Base-by-base conservation (phyloP, 1,140 invertebrate species). In the Cardiocondyla obscurior region DNA sequence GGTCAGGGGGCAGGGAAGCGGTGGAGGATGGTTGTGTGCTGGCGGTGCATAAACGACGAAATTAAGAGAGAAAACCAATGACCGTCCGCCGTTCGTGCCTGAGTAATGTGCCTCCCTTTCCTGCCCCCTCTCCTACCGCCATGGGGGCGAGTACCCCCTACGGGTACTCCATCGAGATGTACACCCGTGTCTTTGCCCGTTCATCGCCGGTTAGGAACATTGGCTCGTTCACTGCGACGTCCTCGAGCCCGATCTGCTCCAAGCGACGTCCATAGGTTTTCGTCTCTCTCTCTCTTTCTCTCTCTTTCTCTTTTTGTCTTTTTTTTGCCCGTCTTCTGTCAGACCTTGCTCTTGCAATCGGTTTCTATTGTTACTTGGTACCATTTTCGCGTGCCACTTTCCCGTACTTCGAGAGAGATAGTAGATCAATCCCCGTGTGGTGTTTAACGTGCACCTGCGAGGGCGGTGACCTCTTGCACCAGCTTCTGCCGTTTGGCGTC, bases 401-500 rank as follows among this genome's bases (percentile, higher is more conserved):
- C 44, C 22, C 22, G 44, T 65, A n/a, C 33, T 67, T 12, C 16
- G 12, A 28, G 12, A 42, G 49, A 69, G 33, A 42, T 16, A 39
- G 19, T 51, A 44, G 58, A 42, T 46, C n/a, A 25, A 44, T 12
- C 25, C 25, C 28, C 44, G 73, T 16, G 16, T n/a, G 16, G 16
- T 14, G 14, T 55, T 84, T 90, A 93, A 74, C 92, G 93, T 25
- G 92, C 92, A 1, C 92, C 92, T 30, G 92, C 90, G 25, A 93
- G 73, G 30, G 92, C 92, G 6, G 93, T 90, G 30, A 93, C 89
- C 42, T 93, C 93, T 64, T 93, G 93, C 8, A 93, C 85, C 46
- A 91, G 86, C 73, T 93, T 94, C 76, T 93, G 92, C 36, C 92
- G 69, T 44, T 93, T 93, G 36, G 88, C 83, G 4, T 93, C 93